A percentile compares a stretch with the other conserved stretches of the same genome.
Conservation (phyloP, 2,797 vertebrate species). For the Gobionotothen gibberifrons region DNA sequence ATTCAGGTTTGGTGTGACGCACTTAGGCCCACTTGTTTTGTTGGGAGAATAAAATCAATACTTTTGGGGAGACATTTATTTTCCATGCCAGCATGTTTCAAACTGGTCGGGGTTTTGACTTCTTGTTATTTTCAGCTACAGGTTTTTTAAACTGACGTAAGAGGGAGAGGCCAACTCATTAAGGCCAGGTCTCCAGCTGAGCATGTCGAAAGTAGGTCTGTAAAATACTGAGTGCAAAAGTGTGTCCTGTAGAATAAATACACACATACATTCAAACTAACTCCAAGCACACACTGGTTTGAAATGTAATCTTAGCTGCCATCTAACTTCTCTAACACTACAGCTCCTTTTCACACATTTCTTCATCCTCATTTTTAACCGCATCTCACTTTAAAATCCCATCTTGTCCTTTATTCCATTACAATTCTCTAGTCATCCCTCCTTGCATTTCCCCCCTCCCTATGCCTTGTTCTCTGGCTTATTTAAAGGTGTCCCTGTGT, state of each 20-base stretch:
- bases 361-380: neutral
- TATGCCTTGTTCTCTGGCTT: slow-evolving; percentile 34
- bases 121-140: neutral
- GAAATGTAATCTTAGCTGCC: neutral
- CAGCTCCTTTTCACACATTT: neutral
- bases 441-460: slow-evolving; percentile 24
- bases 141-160: neutral
- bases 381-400: slow-evolving; percentile 6
- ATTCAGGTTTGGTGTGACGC: neutral
- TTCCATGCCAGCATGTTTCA: neutral
- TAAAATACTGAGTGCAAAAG: neutral
- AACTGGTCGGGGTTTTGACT: neutral
- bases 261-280: neutral
- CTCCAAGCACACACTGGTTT: neutral
- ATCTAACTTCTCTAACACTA: slow-evolving; percentile 7
- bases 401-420: slow-evolving; percentile 8
- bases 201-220: neutral
- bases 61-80: neutral
- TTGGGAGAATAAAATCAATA: neutral
- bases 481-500: slow-evolving; percentile 65
- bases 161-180: neutral
- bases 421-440: slow-evolving; percentile 18
- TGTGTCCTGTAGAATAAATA: neutral
- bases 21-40: neutral
- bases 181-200: neutral